Evolutionary conservation across 2,113 vertebrate species (phyloP).

Genomic region (Tiliqua scincoides): DNA sequence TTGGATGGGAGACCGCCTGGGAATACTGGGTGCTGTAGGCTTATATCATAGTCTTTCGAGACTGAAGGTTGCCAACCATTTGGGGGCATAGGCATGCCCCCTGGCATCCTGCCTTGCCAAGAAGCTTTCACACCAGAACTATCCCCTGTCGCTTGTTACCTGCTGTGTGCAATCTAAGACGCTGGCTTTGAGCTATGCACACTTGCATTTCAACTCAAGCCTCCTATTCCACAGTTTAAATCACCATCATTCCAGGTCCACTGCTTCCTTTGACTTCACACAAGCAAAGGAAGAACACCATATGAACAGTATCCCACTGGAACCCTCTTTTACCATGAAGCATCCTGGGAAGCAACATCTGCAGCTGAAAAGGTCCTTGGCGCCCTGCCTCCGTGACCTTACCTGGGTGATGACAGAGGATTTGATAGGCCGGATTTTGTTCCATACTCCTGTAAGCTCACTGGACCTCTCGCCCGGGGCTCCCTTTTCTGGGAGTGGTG

Average conservation of each 20-base stretch:
- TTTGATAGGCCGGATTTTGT: conserved; percentile 80
- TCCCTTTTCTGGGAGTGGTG: conserved; percentile 80
- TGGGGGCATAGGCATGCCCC: background rate
- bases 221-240: background rate
- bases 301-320: background rate
- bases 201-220: background rate
- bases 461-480: conserved; percentile 75
- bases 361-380: background rate
- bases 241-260: background rate
- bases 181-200: background rate
- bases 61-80: too few relatives aligned
- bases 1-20: too few relatives aligned
- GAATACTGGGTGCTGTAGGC: too few relatives aligned
- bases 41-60: too few relatives aligned
- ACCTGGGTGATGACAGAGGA: conserved; percentile 83
- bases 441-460: conserved; percentile 73
- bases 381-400: background rate
- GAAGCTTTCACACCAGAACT: too few relatives aligned
- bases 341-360: background rate
- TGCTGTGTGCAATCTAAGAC: background rate
- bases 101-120: too few relatives aligned
- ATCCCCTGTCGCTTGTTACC: background rate
- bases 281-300: background rate
- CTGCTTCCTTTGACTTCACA: background rate
- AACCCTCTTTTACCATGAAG: background rate